Percentiles rank a stretch among this genome's conserved stretches.
phyloP scores from a whole-genome alignment of 2,888 invertebrate genomes.

The Eupeodes latifasciatus region DNA sequence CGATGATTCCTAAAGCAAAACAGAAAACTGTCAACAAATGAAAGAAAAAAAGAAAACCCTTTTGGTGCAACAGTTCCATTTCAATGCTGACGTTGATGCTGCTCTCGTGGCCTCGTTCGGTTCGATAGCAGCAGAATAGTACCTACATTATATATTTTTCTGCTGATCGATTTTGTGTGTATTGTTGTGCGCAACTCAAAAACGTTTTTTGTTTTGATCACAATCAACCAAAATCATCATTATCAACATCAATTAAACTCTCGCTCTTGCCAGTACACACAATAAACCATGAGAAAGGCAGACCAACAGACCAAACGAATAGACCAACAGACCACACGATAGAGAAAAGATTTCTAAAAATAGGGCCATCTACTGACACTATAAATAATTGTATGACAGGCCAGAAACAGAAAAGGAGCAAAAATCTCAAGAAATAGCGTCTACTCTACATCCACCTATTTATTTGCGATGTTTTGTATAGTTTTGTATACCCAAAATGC shows the following conservation, averaged over 20 bases:
- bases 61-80: not conserved
- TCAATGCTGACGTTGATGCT: constrained; percentile 14
- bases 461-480: constrained; percentile 55
- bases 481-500: constrained; percentile 27
- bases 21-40: constrained; percentile 35
- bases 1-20: constrained; percentile 39
- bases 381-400: constrained; percentile 74
- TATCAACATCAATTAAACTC: constrained; percentile 52
- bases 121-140: constrained; percentile 9
- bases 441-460: constrained; percentile 6
- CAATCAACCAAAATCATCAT: constrained; percentile 33
- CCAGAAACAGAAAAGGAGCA: constrained; percentile 47
- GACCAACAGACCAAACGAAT: constrained; percentile 28
- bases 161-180: not conserved
- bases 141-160: not conserved
- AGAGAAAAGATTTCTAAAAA: constrained; percentile 59
- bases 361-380: constrained; percentile 68
- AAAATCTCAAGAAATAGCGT: constrained; percentile 60
- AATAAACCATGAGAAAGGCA: constrained; percentile 22
- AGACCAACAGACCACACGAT: constrained; percentile 13
- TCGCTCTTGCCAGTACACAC: constrained; percentile 33
- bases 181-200: constrained; percentile 45
- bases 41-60: not conserved
- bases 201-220: constrained; percentile 61
- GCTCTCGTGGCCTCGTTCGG: constrained; percentile 59